A percentile compares a stretch with the other conserved stretches of the same genome.
Evolutionary conservation across 1,140 invertebrate genomes (phyloP).

Genomic region (Zaprionus capensis): DNA sequence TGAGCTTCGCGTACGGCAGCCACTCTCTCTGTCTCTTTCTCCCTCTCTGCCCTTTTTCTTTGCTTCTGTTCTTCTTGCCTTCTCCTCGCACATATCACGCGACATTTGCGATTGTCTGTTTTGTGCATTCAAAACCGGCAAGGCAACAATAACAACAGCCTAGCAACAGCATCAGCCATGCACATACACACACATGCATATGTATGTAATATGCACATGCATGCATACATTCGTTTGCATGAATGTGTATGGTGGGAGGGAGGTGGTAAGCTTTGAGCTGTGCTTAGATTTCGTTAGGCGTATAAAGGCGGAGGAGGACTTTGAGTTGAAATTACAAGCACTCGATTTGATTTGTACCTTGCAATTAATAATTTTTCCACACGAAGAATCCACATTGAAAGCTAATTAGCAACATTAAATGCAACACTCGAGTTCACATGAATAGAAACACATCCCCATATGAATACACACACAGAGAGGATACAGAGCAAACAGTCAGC

Average conservation of each 20-base stretch:
- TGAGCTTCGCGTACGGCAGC: constrained; percentile 8
- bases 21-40: constrained; percentile 7
- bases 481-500: not conserved
- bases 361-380: constrained; percentile 23
- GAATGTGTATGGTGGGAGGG: not conserved
- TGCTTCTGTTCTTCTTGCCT: not conserved
- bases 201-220: not conserved
- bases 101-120: constrained; percentile 63
- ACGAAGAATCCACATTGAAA: constrained; percentile 33
- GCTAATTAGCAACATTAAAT: constrained; percentile 5
- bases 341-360: constrained; percentile 26
- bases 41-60: not conserved
- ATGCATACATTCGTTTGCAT: not conserved
- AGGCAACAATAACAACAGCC: constrained; percentile 56
- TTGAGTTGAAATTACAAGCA: constrained; percentile 43
- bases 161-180: constrained; percentile 66
- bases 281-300: constrained; percentile 51
- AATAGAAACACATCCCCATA: not conserved
- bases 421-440: constrained; percentile 4
- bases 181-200: constrained; percentile 10
- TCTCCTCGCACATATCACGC: constrained; percentile 39
- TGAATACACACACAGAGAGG: not conserved
- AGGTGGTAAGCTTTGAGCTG: not conserved
- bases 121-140: constrained; percentile 56
- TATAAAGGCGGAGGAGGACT: constrained; percentile 13